Evolutionary conservation across 2,113 vertebrate species (phyloP), one percentile per base, ranked within the genome.

Genomic region (Myrmophylax atrothorax): DNA sequence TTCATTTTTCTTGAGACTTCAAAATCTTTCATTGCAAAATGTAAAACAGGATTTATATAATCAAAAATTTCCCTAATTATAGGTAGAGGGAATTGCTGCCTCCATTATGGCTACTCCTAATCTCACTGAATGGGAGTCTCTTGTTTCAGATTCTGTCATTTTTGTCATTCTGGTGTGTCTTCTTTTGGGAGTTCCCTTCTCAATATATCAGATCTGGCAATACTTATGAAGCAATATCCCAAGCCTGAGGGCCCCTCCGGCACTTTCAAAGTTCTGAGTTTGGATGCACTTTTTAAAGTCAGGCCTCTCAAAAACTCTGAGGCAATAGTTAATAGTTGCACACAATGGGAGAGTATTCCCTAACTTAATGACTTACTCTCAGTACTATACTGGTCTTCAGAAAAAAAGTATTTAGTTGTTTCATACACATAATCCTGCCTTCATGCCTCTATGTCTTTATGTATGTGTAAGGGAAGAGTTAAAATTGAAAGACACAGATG

Each of bases 101-200:
- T 75, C 14, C 1, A 5, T 77, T 58, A 53, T 33, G 42, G 9
- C 29, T 81, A 28, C 20, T 81, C 20, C 20, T 38, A 22, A 55
- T 72, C 31, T 85, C 33, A n/a, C 8, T 5, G 5, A 42, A 9
- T 33, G 0, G 2, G 5, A 35, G 16, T 63, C 7, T 52, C 33
- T 81, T 52, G 11, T 76, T 93, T 68, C 52, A 70, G 26, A 59
- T 55, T 58, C 10, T 66, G 28, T 49, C 1, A 50, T 24, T 53
- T 70, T 47, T 64, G 24, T 76, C 35, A 44, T 78, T 80, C 49
- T 53, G 3, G 5, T 0, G 0, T 58, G 10, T 49, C 44, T 67
- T 87, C 12, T 62, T 81, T 79, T 64, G 6, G 6, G 23, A 4
- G 2, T 64, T 84, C 7, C 18, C 9, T 42, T 89, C 35, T 79